Evolutionary conservation across 2,888 invertebrate species (phyloP).

Genomic region (Orthosia incerta): DNA sequence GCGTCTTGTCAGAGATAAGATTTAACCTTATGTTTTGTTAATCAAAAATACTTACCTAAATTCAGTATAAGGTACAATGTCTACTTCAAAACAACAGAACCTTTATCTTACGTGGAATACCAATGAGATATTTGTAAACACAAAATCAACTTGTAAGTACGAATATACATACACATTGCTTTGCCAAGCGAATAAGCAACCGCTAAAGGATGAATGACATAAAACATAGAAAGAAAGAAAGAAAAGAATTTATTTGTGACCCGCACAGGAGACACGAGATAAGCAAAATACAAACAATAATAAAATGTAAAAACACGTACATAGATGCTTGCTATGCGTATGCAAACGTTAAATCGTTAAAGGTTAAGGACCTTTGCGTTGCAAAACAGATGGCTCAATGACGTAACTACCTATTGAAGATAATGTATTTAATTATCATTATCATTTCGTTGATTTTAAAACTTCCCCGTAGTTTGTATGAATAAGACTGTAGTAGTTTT

Average conservation of each 20-base stretch:
- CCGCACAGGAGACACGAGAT: too few relatives aligned
- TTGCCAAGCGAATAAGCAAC: neutral
- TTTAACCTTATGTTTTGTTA: neutral
- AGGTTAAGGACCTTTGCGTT: conserved; percentile 58
- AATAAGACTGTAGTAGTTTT: too few relatives aligned
- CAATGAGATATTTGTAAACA: neutral
- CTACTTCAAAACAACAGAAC: too few relatives aligned
- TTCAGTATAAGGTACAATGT: too few relatives aligned
- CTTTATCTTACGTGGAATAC: too few relatives aligned
- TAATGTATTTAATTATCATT: neutral
- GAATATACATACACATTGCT: neutral
- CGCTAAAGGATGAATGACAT: neutral
- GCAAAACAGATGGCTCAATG: conserved; percentile 21
- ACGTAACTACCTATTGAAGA: neutral
- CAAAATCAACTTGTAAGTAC: neutral
- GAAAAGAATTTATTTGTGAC: too few relatives aligned
- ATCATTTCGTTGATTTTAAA: conserved; percentile 1
- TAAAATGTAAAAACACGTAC: too few relatives aligned
- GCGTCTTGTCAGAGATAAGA: neutral
- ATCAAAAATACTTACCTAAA: too few relatives aligned
- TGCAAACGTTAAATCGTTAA: conserved; percentile 19
- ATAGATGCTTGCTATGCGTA: conserved; percentile 1
- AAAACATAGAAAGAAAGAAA: too few relatives aligned
- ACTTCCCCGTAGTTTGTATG: neutral
- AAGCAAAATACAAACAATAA: too few relatives aligned